Base-by-base conservation (phyloP, 30 jellyfish, hydroid and myxozoan genomes). In the Aurelia aurita region DNA sequence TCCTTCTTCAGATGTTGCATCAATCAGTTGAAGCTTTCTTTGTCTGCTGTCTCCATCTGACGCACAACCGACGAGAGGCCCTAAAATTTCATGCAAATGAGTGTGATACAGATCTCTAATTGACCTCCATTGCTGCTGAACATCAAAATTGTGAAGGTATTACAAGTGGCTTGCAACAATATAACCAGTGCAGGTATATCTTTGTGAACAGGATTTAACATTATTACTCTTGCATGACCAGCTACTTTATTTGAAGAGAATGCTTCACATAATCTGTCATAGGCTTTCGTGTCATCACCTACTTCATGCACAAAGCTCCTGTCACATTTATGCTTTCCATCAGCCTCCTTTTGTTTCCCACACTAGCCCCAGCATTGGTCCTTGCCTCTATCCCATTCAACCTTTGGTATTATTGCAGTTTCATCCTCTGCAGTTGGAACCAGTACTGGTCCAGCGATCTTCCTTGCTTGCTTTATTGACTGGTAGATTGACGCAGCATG, bases 31-130 rank as follows among this genome's bases (percentile, higher is more conserved):
- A 2, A 49, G 72, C 77, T 20, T 72, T 74, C 85, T 72, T 45
- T 39, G 44, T 22, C 85, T 47, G 29, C 85, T 72, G 75, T 44
- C 85, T 54, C 74, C 85, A 47, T 72, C 85, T 10, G 85, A 72
- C 22, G 85, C 70, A 39, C 34, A 77, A 54, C 85, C 85, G 8
- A 72, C 85, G 44, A 72, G 74, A 18, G 85, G 85, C n/a, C 85
- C 85, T 25, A 72, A 74, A 72, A 72, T 54, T 45, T 25, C 26
- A 3, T 45, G 72, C 76, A 72, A 74, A 31, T 47, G 72, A 35
- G 35, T 44, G 15, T 71, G 84, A 49, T 71, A 71, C 72, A 6
- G 8, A 14, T 71, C 69, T 71, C 23, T 39, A 13, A 49, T 71
- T 16, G 76, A 8, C 44, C 11, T 44, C 77, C 84, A 71, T 29